Base-by-base conservation (phyloP, 1,140 invertebrate genomes). In the Streblospio benedicti region DNA sequence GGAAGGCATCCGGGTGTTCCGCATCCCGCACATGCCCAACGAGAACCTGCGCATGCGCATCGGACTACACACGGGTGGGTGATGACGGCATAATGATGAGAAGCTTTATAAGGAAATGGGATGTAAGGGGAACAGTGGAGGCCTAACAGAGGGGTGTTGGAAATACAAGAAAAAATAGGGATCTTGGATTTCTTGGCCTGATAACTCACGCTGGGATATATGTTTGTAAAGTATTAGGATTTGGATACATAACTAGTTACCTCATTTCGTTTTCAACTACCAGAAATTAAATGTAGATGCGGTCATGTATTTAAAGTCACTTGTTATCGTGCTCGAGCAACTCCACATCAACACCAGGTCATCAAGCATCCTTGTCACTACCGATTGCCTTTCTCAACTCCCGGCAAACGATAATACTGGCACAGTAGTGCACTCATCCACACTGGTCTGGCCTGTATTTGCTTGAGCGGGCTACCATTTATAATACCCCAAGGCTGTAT, bases 21-120 rank as follows among this genome's bases (percentile, higher is more conserved):
- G 52, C 30, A 63, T 67, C 28, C 66, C 66, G 18, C 64, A 67
- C 25, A 20, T 67, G 12, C 66, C 66, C 2, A 61, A 65, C 14
- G 61, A 66, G 44, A 64, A 59, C 32, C 38, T 67, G 28, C 23
- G 51, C 28, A 47, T 67, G 32, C 27, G 66, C 32, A 60, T 65
- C 41, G 66, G 66, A 1, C 25, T 67, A 5, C 66, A 67, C 44
- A 63, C 61, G 16, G 66, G 65, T 63, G 2, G 31, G 4, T 16
- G 43, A 18, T 41, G 38, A 12, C 38, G 12, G 18, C 38, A 12
- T 18, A 41, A 18, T 12, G 38, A 41, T 12, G 38, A 18, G 18
- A 12, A 41, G 12, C 38, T 18, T 18, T 41, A 41, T 41, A 12
- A 41, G 18, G 18, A 41, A 41, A 12, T 41, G 38, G 12, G 12